Base-by-base conservation (phyloP, 2,797 vertebrate species). In the Sarcoramphus papa region DNA sequence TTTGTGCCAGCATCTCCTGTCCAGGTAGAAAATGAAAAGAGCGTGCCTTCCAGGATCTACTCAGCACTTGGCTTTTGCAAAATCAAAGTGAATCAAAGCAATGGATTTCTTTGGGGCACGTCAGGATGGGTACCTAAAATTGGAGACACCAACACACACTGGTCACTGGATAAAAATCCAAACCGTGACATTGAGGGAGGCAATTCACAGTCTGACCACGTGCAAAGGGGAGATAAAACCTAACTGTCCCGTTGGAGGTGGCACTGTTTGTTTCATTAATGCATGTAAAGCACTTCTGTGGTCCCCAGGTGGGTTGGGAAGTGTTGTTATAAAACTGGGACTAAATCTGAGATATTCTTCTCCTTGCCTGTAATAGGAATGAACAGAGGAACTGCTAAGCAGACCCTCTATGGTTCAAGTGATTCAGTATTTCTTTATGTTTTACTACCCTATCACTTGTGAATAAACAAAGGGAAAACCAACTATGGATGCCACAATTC, bases 321-420 rank as follows among this genome's bases (percentile, higher is more conserved):
- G 85, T 81, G 90, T 59, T 94, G 92, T 93, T 95, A 80, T 95
- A 95, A 97, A 96, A 90, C 62, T 59, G 62, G 85, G 95, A 94
- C 90, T 95, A 81, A 94, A 93, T 92, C 84, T 79, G 95, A 94
- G 84, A 60, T 91, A 89, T 95, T 87, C 91, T 56, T 31, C 92
- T 63, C 86, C 92, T 92, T 30, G 85, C 74, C 80, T 82, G 63
- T 79, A 35, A 87, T 3, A 90, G 86, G 88, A 84, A 92, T 85
- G 90, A 89, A 87, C 50, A 82, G 35, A 74, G 48, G 24, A 60
- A 51, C 35, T 16, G 62, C 85, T 23, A 31, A 48, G 65, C 93
- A 95, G 63, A 48, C n/a, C 90, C 69, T 94, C 93, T 6, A 0
- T 19, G 70, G 50, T 6, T 93, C 74, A 27, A 95, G 83, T 74